Base-by-base conservation (phyloP, 2,888 invertebrate species). In the Corbicula japonica region DNA sequence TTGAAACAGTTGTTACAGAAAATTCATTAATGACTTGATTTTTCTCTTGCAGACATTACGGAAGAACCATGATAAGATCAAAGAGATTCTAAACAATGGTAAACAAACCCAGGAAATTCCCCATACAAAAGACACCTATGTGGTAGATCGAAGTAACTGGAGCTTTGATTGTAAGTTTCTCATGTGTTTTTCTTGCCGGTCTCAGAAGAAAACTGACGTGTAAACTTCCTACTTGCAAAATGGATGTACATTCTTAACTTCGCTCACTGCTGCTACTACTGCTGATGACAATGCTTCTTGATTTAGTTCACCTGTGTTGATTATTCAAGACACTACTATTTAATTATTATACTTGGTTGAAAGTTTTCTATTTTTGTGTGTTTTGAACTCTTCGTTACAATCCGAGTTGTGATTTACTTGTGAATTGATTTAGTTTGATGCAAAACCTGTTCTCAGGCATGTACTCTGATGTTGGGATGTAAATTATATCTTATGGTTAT, bases 91-190 rank as follows among this genome's bases (percentile, higher is more conserved):
- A 12, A 66, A 66, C 46, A 66, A 62, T 30, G 61, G 93, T 85
- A 93, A 92, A 88, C 93, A 95, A 89, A 95, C 94, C 85, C 92
- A 92, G 79, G 95, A 95, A 83, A 90, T 95, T 35, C 92, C 93
- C 38, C 92, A 93, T 35, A 94, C 95, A 72, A 95, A 95, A 86
- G 93, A 92, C 72, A 93, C 94, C 63, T 94, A 95, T 48, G 94
- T 94, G 92, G 93, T 95, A 81, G 94, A 95, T 61, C 91, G 79
- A 12, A 88, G 92, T 70, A 94, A 94, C 78, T 95, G 95, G 95
- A 95, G 94, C 85, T 95, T 94, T 90, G 95, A 95, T 86, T 94
- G 95, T 95, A 92, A 95, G 94, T 93, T 87, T 75, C 86, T 91
- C 48, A 87, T 90, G 89, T 91, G 90, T 77, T 91, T 90, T 84